Evolutionary conservation across 2,113 vertebrate genomes (phyloP).

Genomic region (Gopherus evgoodei): DNA sequence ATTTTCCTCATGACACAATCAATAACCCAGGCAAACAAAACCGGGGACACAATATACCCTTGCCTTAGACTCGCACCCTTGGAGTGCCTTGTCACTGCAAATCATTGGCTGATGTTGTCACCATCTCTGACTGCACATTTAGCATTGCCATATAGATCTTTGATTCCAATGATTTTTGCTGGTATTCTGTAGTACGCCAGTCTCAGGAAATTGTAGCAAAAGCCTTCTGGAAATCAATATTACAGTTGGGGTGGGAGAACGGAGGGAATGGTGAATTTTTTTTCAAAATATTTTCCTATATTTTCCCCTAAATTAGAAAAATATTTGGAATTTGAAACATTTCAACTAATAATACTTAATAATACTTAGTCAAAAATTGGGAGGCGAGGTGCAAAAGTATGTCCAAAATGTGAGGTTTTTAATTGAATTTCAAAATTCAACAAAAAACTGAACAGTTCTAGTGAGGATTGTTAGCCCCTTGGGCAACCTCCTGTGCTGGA

Average conservation of each 20-base stretch:
- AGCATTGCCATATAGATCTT: too few species aligned
- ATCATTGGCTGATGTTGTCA: too few species aligned
- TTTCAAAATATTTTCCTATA: background rate
- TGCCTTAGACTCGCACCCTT: background rate
- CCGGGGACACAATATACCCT: background rate
- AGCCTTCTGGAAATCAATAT: background rate
- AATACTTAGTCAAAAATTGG: background rate
- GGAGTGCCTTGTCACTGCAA: too few species aligned
- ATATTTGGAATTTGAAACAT: background rate
- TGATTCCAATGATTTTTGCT: too few species aligned
- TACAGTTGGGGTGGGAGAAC: background rate
- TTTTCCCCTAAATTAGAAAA: slow-evolving; percentile 7
- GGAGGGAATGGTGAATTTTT: background rate
- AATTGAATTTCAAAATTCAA: background rate
- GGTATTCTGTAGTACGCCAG: too few species aligned
- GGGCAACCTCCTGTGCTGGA: background rate
- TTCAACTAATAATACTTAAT: background rate
- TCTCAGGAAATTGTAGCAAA: too few species aligned
- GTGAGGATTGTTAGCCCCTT: background rate
- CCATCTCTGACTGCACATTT: too few species aligned
- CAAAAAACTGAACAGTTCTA: background rate
- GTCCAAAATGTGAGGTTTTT: background rate
- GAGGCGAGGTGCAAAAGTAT: background rate
- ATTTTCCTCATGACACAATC: too few species aligned
- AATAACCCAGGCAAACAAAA: too few species aligned